Base-by-base conservation (phyloP, 2,888 invertebrate genomes). In the Microdon myrmicae region DNA sequence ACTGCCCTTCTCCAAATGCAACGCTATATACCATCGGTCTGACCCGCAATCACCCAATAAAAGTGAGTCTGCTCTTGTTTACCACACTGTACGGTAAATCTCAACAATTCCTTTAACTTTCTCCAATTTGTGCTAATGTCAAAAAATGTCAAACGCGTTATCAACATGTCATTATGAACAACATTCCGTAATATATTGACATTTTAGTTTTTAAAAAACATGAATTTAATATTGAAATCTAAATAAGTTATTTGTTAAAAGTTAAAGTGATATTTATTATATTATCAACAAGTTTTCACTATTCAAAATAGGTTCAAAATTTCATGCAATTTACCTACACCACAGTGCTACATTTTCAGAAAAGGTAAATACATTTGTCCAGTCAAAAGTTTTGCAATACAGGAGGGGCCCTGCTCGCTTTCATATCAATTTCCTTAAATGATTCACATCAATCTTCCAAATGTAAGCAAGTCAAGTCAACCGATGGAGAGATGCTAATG, bases 81-180 rank as follows among this genome's bases (percentile, higher is more conserved):
- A 12, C 26, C 26, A 26, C n/a, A 26, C 5, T 26, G 12, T 9
- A 26, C 9, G 5, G 5, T 12, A 12, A 26, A 12, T 26, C n/a
- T 16, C 12, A 31, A 13, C 4, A 8, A 16, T 5, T 12, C 3
- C 23, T 8, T 34, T 8, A 34, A 1, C 2, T 4, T 7, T 17
- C 35, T 3, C 16, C 38, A 12, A 9, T 22, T 13, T 25, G 13
- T 23, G 13, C n/a, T 17, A 31, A 14, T 7, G 17, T 17, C 16
- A 9, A 9, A 23, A 64, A 56, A 51, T 22, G 56, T 64, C 61
- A 64, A 64, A 64, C 35, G 35, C 49, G 49, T 64, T 64, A 56
- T 64, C 61, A 64, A 64, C 61, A 64, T 64, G 61, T 56, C 61
- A 64, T 56, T 45, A 41, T 45, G 61, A 64, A 64, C 56, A 64